phyloP scores from a whole-genome alignment of 2,797 vertebrate species.

The Phalloptychus januarius region DNA sequence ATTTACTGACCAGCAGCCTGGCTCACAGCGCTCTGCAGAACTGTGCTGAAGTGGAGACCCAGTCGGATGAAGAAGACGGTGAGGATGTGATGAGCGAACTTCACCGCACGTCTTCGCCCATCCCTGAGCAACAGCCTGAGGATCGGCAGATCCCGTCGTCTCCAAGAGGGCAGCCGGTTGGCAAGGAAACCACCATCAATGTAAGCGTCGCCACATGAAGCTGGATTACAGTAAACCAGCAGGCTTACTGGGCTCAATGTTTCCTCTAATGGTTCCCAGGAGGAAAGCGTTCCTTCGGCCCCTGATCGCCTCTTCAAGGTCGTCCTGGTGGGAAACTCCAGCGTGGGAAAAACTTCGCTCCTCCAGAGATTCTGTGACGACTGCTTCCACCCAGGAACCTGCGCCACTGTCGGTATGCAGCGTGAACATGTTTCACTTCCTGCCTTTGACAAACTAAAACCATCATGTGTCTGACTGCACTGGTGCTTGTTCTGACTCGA shows the following conservation, averaged over 20 bases:
- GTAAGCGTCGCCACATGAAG: constrained; percentile 71
- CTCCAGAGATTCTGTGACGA: constrained; percentile 88
- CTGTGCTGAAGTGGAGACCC: constrained; percentile 75
- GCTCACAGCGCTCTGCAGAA: constrained; percentile 61
- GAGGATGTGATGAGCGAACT: constrained; percentile 75
- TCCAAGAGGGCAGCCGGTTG: constrained; percentile 86
- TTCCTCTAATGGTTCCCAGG: constrained; percentile 67
- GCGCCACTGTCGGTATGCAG: constrained; percentile 89
- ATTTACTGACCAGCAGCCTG: constrained; percentile 77
- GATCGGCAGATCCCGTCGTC: constrained; percentile 61
- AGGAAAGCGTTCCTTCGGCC: constrained; percentile 66
- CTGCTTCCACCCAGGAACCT: constrained; percentile 82
- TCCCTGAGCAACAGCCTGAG: constrained; percentile 14
- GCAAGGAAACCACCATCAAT: constrained; percentile 83
- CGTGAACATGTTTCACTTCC: neutral
- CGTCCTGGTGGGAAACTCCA: constrained; percentile 90
- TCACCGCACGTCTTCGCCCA: constrained; percentile 21
- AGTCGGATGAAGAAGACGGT: constrained; percentile 45
- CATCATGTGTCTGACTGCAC: neutral
- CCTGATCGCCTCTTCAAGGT: constrained; percentile 94
- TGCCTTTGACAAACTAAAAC: neutral
- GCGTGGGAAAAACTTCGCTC: constrained; percentile 93
- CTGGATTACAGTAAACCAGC: neutral
- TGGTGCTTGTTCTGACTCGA: neutral
- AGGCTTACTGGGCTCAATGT: neutral